A percentile compares a stretch with the other conserved stretches of the same genome.
Evolutionary conservation across 2,888 invertebrate genomes (phyloP).

Genomic region (Periphyllus acericola): DNA sequence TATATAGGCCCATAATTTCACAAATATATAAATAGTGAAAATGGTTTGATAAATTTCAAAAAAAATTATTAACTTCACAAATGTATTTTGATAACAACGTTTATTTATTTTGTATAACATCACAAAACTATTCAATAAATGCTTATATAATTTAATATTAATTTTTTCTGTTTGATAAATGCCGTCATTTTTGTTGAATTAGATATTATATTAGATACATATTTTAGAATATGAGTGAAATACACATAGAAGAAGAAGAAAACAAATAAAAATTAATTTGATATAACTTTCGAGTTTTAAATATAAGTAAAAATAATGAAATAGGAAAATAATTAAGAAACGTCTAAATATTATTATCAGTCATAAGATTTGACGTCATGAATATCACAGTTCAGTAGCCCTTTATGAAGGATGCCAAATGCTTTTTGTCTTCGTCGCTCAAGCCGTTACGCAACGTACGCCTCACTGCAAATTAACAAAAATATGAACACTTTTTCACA

Average conservation of each 20-base stretch:
- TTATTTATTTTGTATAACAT: constrained; percentile 40
- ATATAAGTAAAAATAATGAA: constrained; percentile 36
- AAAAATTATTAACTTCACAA: not conserved
- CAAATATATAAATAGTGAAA: too few relatives aligned
- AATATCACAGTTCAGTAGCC: constrained; percentile 71
- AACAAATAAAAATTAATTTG: constrained; percentile 7
- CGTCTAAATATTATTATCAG: constrained; percentile 55
- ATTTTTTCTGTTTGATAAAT: constrained; percentile 39
- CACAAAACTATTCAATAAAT: constrained; percentile 43
- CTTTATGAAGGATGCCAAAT: constrained; percentile 79
- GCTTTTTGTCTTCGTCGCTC: constrained; percentile 83
- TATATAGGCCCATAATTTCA: too few relatives aligned
- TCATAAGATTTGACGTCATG: constrained; percentile 51
- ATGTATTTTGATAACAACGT: constrained; percentile 38
- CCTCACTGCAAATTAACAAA: constrained; percentile 73
- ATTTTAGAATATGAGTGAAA: not conserved
- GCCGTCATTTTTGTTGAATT: constrained; percentile 28
- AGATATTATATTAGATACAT: not conserved
- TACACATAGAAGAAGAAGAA: constrained; percentile 3
- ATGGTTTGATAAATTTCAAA: too few relatives aligned
- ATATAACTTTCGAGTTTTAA: constrained; percentile 4
- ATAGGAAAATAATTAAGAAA: constrained; percentile 57
- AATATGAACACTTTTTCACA: not conserved
- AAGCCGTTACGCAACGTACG: constrained; percentile 84
- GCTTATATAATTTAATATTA: constrained; percentile 13